Base-by-base conservation (phyloP, 2,888 invertebrate genomes). In the Acheta domesticus region DNA sequence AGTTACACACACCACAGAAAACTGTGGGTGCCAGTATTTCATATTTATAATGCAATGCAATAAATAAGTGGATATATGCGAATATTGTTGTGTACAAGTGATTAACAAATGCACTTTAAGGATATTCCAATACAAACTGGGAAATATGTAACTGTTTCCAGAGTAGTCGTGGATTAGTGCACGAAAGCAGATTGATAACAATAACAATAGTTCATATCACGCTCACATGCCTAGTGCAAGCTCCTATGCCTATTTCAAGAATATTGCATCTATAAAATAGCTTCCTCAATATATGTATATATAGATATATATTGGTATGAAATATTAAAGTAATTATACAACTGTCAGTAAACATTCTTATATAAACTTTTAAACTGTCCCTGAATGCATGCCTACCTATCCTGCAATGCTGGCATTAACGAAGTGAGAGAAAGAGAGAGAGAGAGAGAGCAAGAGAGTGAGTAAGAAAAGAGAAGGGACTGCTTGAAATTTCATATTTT, bases 341-440 rank as follows among this genome's bases (percentile, higher is more conserved):
- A 62, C 62, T 62, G 62, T 62, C 62, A 62, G 62, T 62, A 62
- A 62, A 62, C 62, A 62, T 62, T 62, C 62, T 62, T 62, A 62
- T 62, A 62, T 62, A 62, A 62, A 62, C 62, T 19, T 62, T 62
- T n/a, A 36, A 62, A 62, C 62, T 62, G n/a, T 62, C 62, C 62
- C 62, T 62, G 62, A 62, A 62, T 62, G 62, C 62, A 62, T 62
- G 62, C n/a, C 62, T n/a, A 62, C 14, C n/a, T 19, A 62, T 62
- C 62, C 62, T 19, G 62, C n/a, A 62, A 62, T 19, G 62, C 62
- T 16, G n/a, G 62, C 62, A 62, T 62, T n/a, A 62, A 62, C 4
- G n/a, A 62, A n/a, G n/a, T 62, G n/a, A 62, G n/a, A 62, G n/a
- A 62, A 62, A 62, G 62, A 62, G 62, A 62, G 12, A 62, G 14